Evolutionary conservation across 2,888 invertebrate species (phyloP).

Genomic region (Chrysina gloriosa): DNA sequence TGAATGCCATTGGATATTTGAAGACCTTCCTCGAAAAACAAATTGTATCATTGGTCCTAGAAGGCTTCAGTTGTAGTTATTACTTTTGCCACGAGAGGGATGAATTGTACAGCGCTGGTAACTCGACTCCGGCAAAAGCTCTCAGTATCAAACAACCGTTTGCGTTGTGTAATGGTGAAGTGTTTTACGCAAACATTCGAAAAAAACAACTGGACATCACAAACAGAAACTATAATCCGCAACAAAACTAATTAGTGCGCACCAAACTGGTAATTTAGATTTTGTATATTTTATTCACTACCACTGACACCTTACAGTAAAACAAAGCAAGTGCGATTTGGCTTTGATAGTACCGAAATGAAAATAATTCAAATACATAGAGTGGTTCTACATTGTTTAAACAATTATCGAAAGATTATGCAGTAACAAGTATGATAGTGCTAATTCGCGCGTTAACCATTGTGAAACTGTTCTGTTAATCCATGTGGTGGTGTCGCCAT

Average conservation of each 20-base stretch:
- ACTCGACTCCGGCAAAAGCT: constrained; percentile 43
- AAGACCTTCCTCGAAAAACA: constrained; percentile 51
- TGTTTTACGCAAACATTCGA: constrained; percentile 43
- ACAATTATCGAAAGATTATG: constrained; percentile 13
- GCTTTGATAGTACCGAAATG: background rate
- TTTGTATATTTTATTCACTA: background rate
- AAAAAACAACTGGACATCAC: constrained; percentile 21
- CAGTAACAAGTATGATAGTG: constrained; percentile 19
- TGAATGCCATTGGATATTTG: constrained; percentile 50
- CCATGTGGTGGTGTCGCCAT: constrained; percentile 35
- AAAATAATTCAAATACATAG: background rate
- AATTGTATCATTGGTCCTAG: constrained; percentile 52
- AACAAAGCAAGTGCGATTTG: constrained; percentile 13
- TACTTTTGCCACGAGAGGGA: constrained; percentile 50
- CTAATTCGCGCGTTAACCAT: constrained; percentile 9
- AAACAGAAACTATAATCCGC: constrained; percentile 37
- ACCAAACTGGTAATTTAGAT: constrained; percentile 25
- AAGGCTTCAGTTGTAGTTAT: constrained; percentile 44
- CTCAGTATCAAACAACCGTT: constrained; percentile 45
- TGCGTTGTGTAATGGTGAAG: constrained; percentile 40
- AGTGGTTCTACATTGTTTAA: background rate
- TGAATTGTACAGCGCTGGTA: constrained; percentile 44
- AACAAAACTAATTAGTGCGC: constrained; percentile 35
- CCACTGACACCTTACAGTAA: background rate
- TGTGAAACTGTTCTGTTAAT: constrained; percentile 22